Base-by-base conservation (phyloP, 2,888 invertebrate genomes). In the Buathra laborator region DNA sequence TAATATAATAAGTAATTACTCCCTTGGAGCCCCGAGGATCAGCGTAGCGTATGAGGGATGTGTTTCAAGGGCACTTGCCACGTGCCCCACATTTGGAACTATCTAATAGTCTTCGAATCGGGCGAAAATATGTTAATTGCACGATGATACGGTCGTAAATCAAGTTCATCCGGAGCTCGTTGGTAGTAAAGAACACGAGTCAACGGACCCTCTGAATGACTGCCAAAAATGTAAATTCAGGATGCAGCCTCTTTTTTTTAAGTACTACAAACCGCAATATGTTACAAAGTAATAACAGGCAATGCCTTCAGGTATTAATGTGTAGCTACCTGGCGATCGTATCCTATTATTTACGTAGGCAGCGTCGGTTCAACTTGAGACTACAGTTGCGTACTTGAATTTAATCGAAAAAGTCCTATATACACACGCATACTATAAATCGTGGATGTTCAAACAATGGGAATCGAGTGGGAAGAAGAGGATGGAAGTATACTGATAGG, bases 71-170 rank as follows among this genome's bases (percentile, higher is more conserved):
- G 53, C 19, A 71, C 62, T 7, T 46, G 83, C 70, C 83, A 83
- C 83, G 83, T 75, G 83, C 64, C 83, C 64, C 12, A 59, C 62
- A 43, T 74, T 68, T 53, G 12, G 37, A 72, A 74, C 75, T 68
- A 75, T 79, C 83, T 29, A 70, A 80, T 72, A 75, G 74, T 80
- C 62, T 79, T 71, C 46, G 62, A 74, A 71, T 75, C 56, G 32
- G 16, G 7, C 19, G 24, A 70, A 75, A 83, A 75, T 83, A 83
- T 83, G 83, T 71, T 83, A 83, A 83, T 83, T 53, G 53, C n/a
- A 6, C 68, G 6, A 51, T 76, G 16, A 76, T 32, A 66, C 53
- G 66, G n/a, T 24, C 76, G 51, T 43, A 59, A 67, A 43, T 74
- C 59, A 37, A 24, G 10, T 43, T 74, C 16, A 37, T 37, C 43